These are phyloP conservation scores for Steinernema scapterisci DNA, from an alignment of 2,888 invertebrate genomes.

Conservation along the genomic window DNA sequence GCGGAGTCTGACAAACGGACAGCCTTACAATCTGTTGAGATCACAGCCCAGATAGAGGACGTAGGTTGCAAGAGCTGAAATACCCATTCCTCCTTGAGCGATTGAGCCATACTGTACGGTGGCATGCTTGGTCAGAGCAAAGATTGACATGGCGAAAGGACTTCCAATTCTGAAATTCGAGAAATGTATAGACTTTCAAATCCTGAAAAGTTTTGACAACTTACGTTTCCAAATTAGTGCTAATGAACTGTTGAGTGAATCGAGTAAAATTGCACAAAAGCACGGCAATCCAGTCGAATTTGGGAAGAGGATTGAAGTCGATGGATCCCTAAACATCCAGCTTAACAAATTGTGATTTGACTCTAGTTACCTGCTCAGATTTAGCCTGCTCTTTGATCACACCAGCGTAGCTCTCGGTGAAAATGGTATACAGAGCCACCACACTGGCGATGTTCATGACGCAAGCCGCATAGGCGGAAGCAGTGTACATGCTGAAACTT, in stretches of 20 bases:
- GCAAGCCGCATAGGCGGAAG: conserved; percentile 43
- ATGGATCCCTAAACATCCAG: background rate
- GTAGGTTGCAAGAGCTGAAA: conserved; percentile 67
- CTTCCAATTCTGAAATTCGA: conserved; percentile 58
- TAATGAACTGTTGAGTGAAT: conserved; percentile 69
- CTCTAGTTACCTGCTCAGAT: background rate
- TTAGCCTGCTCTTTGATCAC: conserved; percentile 38
- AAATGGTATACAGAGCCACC: conserved; percentile 34
- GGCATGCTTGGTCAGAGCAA: conserved; percentile 67
- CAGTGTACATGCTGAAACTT: conserved; percentile 48
- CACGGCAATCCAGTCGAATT: conserved; percentile 55
- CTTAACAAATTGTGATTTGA: background rate
- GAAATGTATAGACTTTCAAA: too few species aligned
- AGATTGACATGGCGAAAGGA: conserved; percentile 69
- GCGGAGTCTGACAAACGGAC: too few species aligned
- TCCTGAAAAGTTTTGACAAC: conserved; percentile 40
- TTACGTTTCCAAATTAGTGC: conserved; percentile 70
- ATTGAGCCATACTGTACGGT: conserved; percentile 68
- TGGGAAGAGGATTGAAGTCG: conserved; percentile 44
- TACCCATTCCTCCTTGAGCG: conserved; percentile 63
- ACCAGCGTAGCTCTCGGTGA: conserved; percentile 47
- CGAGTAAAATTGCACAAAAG: conserved; percentile 63
- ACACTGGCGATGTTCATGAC: conserved; percentile 46
- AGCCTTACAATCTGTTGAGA: conserved; percentile 50
- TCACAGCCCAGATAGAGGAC: conserved; percentile 66